Evolutionary conservation across 2,797 vertebrate genomes (phyloP), one percentile per base, ranked within the genome.

Genomic region (Anniella stebbinsi): DNA sequence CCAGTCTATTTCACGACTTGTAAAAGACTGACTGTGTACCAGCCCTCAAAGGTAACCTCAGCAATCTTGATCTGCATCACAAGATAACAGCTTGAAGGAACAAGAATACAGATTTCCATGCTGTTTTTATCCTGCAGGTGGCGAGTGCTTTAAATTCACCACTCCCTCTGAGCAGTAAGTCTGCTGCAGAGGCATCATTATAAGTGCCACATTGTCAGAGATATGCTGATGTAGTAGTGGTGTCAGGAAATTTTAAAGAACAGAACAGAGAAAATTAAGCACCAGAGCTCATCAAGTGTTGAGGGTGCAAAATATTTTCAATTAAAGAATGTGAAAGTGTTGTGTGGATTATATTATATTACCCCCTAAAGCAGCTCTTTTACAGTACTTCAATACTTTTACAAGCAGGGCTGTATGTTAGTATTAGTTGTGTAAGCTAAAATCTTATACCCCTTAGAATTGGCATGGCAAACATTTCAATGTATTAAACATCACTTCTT

Each of bases 221-320:
- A 75, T 15, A 15, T 8, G 9, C 76, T 88, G 73, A 69, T 33
- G 17, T 48, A 67, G 13, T 2, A 1, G 78, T 88, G 33, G 66
- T 89, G n/a, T 57, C 69, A 88, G n/a, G 73, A 51, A 90, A 51
- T 9, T 76, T 38, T 89, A 2, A 0, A 81, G 45, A 91, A 91
- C 51, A 0, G 25, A 2, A 5, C 3, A 8, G 1, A 2, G n/a
- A 48, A 63, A 15, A 84, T 36, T 36, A 80, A 45, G 67, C 11
- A 91, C 0, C n/a, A 30, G 4, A 92, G 75, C 63, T 73, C 86
- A 77, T 1, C 0, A 12, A n/a, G 3, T 6, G 11, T 57, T 33
- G 45, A 77, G 81, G 80, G 33, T 1, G 11, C 30, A 2, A 21
- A 48, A 17, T 91, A 88, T 21, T 69, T 36, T 30, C 85, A 17